Evolutionary conservation across 1,140 invertebrate species (phyloP).

Genomic region (Trialeurodes vaporariorum): DNA sequence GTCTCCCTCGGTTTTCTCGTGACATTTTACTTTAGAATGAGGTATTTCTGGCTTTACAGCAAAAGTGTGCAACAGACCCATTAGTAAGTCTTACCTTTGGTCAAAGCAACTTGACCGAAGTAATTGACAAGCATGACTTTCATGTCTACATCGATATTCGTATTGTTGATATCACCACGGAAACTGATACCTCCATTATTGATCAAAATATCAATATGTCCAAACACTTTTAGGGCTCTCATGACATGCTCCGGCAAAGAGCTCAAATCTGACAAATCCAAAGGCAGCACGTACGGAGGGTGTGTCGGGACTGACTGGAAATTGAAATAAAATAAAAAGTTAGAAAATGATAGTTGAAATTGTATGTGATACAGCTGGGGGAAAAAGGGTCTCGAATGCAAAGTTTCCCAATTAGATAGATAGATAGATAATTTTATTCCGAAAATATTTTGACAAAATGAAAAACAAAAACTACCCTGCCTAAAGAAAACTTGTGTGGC

Average conservation of each 20-base stretch:
- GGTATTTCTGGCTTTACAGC: too few species aligned
- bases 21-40: too few species aligned
- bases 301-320: conserved; percentile 46
- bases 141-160: conserved; percentile 70
- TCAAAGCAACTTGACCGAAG: conserved; percentile 80
- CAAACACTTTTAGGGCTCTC: conserved; percentile 53
- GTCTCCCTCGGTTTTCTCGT: too few species aligned
- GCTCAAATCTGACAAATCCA: conserved; percentile 66
- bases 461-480: too few species aligned
- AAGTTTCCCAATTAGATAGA: too few species aligned
- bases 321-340: conserved; percentile 15
- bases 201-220: conserved; percentile 74
- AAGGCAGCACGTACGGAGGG: conserved; percentile 56
- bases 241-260: conserved; percentile 46
- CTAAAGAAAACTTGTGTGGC: too few species aligned
- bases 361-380: too few species aligned
- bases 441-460: too few species aligned
- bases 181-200: conserved; percentile 88
- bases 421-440: too few species aligned
- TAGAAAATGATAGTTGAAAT: too few species aligned
- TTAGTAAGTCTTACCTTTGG: conserved; percentile 80
- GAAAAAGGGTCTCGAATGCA: too few species aligned
- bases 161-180: conserved; percentile 61
- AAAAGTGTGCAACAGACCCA: too few species aligned
- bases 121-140: conserved; percentile 91